Evolutionary conservation across 2,888 invertebrate species (phyloP).

Genomic region (Epirrita christyi): DNA sequence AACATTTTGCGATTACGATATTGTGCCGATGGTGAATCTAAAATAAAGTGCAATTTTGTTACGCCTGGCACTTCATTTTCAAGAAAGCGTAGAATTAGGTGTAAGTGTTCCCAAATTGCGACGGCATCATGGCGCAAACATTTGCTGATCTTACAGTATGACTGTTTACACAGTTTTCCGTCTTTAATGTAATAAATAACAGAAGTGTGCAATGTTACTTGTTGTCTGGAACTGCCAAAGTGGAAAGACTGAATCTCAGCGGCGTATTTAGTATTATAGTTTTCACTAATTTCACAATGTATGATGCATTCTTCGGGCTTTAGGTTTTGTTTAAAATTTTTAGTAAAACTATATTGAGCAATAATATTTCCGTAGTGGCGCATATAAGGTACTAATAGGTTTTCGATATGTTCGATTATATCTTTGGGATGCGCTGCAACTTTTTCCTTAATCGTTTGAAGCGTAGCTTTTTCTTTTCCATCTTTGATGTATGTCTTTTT

Average conservation of each 20-base stretch:
- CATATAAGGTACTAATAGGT: not conserved
- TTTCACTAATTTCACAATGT: not conserved
- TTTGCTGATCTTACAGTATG: not conserved
- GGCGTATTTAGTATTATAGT: not conserved
- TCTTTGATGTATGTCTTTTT: not conserved
- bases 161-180: not conserved
- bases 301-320: not conserved
- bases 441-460: not conserved
- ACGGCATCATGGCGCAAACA: not conserved
- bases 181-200: not conserved
- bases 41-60: not conserved
- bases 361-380: not conserved
- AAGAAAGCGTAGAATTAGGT: not conserved
- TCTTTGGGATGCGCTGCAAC: not conserved
- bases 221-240: not conserved
- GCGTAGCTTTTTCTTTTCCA: not conserved
- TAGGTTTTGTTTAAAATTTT: not conserved
- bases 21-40: not conserved
- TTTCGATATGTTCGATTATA: not conserved
- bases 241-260: not conserved
- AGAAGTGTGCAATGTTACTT: not conserved
- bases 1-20: not conserved
- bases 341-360: not conserved
- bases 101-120: not conserved
- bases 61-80: not conserved